Conservation (phyloP, 2,113 vertebrate species). For the Mus musculus region DNA sequence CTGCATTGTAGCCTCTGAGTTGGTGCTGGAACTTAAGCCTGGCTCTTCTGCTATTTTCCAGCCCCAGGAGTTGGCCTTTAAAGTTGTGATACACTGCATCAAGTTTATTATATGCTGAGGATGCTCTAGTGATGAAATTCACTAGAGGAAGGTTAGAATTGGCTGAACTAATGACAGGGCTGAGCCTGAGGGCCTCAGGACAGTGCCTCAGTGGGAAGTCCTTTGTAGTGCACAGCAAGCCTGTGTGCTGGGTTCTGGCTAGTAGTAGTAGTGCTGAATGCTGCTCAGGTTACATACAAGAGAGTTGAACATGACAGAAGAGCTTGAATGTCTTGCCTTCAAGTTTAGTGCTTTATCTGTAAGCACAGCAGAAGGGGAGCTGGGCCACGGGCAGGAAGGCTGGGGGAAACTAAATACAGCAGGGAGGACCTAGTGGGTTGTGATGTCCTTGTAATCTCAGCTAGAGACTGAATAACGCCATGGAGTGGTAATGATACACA, state of each 20-base stretch:
- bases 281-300: neutral
- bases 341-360: neutral
- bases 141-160: neutral
- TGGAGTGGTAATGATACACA: neutral
- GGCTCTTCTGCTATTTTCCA: neutral
- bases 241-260: neutral
- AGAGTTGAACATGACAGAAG: neutral
- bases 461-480: neutral
- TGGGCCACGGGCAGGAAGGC: neutral
- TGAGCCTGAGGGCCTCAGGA: neutral
- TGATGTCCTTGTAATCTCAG: neutral
- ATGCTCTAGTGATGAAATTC: neutral
- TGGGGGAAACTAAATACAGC: neutral
- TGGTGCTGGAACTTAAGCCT: neutral
- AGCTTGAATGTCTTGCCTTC: neutral
- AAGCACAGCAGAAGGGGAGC: neutral
- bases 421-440: neutral
- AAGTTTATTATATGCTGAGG: neutral
- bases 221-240: neutral
- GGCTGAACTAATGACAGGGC: neutral
- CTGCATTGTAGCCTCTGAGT: neutral
- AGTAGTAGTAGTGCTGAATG: neutral
- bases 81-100: neutral
- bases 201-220: neutral
- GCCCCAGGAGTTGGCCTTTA: neutral